A percentile compares a stretch with the other conserved stretches of the same genome.
Conservation (phyloP, 2,888 invertebrate species). For the Eutolmus rufibarbis region DNA sequence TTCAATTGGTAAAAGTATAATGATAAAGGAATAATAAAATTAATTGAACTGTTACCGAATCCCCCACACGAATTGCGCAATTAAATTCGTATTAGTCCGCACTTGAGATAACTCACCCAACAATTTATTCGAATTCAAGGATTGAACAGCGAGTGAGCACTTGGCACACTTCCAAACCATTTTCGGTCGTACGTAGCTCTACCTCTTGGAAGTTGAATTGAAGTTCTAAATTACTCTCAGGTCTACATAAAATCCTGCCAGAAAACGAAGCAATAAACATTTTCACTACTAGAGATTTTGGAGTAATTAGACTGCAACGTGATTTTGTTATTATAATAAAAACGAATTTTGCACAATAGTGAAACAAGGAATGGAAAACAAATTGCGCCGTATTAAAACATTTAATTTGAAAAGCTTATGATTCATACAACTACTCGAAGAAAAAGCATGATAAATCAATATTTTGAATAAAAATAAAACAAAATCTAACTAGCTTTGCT, state of each 20-base stretch:
- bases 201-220: background rate
- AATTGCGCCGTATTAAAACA: background rate
- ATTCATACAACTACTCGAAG: background rate
- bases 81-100: slow-evolving; percentile 18
- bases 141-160: background rate
- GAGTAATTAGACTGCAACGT: background rate
- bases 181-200: background rate
- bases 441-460: background rate
- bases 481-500: background rate
- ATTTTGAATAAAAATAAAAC: background rate
- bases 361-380: background rate
- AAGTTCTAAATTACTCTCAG: background rate
- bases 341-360: background rate
- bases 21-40: slow-evolving; percentile 2
- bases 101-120: slow-evolving; percentile 17
- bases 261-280: background rate
- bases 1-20: background rate
- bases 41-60: background rate
- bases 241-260: background rate
- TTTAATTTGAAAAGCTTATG: background rate
- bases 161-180: slow-evolving; percentile 8
- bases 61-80: background rate
- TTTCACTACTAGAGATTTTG: background rate
- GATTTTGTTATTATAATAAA: background rate
- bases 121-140: background rate